Percentiles rank a stretch among this genome's conserved stretches.
Evolutionary conservation across 2,888 invertebrate species (phyloP).

Genomic region (Meiosimyza decipiens): DNA sequence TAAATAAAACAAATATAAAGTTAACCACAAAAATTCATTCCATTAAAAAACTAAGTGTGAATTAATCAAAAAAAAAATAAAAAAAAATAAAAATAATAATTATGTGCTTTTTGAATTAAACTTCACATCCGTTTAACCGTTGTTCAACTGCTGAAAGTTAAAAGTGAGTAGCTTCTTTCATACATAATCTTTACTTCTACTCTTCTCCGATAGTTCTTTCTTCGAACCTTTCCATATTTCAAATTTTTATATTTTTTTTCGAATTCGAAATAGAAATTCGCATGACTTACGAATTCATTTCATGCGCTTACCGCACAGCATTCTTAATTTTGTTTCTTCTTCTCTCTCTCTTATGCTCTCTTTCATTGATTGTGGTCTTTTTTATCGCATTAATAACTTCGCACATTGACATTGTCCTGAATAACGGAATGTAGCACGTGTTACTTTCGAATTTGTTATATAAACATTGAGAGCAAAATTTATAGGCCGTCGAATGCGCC

Average conservation of each 20-base stretch:
- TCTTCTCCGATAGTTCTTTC: no score
- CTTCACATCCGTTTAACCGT: conserved; percentile 10
- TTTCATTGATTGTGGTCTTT: background rate
- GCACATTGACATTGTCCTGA: conserved; percentile 36
- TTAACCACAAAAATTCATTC: background rate
- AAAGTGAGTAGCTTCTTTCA: conserved; percentile 5
- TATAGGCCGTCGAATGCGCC: conserved; percentile 18
- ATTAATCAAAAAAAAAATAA: no score
- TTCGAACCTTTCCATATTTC: background rate
- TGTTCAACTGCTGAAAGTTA: conserved; percentile 1
- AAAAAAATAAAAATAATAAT: conserved; percentile 2
- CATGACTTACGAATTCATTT: background rate
- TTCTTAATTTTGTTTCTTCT: background rate
- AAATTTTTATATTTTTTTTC: background rate
- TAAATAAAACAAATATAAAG: background rate
- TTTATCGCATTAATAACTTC: conserved; percentile 8
- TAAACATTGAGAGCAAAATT: conserved; percentile 34
- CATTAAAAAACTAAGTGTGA: background rate
- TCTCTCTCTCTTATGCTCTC: background rate
- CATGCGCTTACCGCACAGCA: background rate
- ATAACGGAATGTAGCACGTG: conserved; percentile 36
- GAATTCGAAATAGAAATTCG: conserved; percentile 5
- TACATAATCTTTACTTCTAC: no score
- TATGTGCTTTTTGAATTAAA: conserved; percentile 2
- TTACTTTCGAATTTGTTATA: conserved; percentile 39